A percentile compares a stretch with the other conserved stretches of the same genome.
phyloP scores from a whole-genome alignment of 2,113 vertebrate genomes.

The Sterrhoptilus dennistouni region DNA sequence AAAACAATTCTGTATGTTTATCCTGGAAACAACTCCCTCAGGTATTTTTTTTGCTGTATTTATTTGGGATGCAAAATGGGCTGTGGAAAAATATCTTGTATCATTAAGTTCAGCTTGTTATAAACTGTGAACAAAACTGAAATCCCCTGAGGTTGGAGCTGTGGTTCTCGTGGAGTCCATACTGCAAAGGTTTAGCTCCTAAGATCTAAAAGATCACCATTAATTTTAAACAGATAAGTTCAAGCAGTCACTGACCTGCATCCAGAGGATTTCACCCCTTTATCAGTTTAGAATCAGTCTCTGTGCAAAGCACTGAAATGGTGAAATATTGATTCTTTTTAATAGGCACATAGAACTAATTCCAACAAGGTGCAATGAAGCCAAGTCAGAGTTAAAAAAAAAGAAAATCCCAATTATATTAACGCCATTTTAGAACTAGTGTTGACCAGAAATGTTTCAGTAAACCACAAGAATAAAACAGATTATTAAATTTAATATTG shows the following conservation, averaged over 20 bases:
- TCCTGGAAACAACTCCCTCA: neutral
- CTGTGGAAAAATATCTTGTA: neutral
- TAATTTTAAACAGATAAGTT: neutral
- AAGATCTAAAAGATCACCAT: neutral
- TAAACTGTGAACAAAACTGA: neutral
- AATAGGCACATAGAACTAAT: neutral
- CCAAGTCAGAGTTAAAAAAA: neutral
- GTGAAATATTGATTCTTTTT: neutral
- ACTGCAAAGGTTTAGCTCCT: neutral
- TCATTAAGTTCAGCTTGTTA: neutral
- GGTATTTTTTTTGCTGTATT: neutral
- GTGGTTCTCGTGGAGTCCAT: accelerated
- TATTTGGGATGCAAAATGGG: neutral
- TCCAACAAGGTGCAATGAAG: neutral
- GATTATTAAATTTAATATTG: neutral
- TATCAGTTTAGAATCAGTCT: neutral
- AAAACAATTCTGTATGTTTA: neutral
- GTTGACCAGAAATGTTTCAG: neutral
- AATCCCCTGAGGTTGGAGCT: neutral
- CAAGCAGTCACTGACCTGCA: neutral
- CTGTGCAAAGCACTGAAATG: neutral
- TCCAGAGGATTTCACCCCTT: neutral
- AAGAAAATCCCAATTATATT: neutral
- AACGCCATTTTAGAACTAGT: neutral
- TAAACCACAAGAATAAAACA: neutral